Base-by-base conservation (phyloP, 2,113 vertebrate genomes). In the Setophaga kirtlandii region DNA sequence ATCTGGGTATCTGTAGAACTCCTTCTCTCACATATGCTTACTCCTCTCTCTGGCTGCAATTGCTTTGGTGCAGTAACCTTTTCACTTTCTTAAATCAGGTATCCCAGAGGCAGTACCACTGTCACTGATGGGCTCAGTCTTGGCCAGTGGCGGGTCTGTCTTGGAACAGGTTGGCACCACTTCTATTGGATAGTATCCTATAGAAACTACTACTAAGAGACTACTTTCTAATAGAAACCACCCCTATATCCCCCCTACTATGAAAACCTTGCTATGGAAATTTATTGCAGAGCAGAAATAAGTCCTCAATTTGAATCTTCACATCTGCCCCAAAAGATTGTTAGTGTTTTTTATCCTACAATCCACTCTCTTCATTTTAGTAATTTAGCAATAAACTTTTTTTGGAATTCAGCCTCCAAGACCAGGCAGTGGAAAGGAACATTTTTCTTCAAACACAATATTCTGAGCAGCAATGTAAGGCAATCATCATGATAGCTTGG, bases 241-340 rank as follows among this genome's bases (percentile, higher is more conserved):
- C 16, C 11, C 3, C 5, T 37, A 27, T 33, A 74, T 16, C 10
- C 18, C 5, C 6, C 1, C 15, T 2, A 4, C 35, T 59, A 53
- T 1, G 2, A 39, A 82, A 67, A 46, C 33, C 28, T 67, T 60
- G 15, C 23, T 19, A 0, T 67, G 39, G 19, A 89, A 53, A 39
- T n/a, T 19, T 24, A 33, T 6, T 25, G 28, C 31, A 67, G 22
- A 68, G 20, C 22, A 87, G 53, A 73, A 92, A 27, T 10, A 56
- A 56, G 13, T 74, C 10, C 37, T 74, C 31, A 65, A 0, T 81
- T 49, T 83, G 28, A 63, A 67, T 76, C 22, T 31, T 80, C 25
- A 35, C 0, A 35, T 77, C 30, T 81, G 10, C 37, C 17, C 21
- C 2, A 17, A 22, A 77, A 73, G 20, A 35, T 55, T 47, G 16